These are phyloP conservation scores for Pseudolaguvia tuberculata DNA, from an alignment of 2,113 vertebrate species.

Conservation along the genomic window DNA sequence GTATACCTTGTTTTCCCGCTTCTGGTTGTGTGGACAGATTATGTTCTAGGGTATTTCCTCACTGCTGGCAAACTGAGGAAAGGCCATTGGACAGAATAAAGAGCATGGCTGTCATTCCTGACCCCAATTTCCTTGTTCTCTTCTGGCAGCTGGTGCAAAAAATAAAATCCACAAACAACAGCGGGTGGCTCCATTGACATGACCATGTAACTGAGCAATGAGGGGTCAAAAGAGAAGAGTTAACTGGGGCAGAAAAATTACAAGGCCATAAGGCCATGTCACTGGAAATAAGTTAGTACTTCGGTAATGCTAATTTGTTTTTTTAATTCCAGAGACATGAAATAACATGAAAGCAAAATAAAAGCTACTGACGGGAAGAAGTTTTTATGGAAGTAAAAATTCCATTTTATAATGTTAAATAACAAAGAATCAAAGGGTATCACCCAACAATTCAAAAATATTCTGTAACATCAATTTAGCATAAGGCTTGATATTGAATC, in stretches of 20 bases:
- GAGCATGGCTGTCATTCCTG: slow-evolving; percentile 25
- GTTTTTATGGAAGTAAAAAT: too few species aligned
- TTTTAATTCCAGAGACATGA: slow-evolving; percentile 24
- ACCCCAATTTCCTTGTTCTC: slow-evolving; percentile 26
- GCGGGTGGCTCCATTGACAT: background rate
- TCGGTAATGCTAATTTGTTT: slow-evolving; percentile 22
- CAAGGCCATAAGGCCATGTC: slow-evolving; percentile 33
- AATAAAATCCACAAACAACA: slow-evolving; percentile 25
- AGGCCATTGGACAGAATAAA: slow-evolving; percentile 12
- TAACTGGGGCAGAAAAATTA: slow-evolving; percentile 29
- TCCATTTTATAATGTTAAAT: too few species aligned
- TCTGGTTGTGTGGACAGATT: slow-evolving; percentile 26
- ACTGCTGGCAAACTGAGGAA: slow-evolving; percentile 30
- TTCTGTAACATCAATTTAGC: too few species aligned
- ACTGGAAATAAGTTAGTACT: slow-evolving; percentile 22
- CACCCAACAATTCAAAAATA: too few species aligned
- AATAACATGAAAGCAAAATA: too few species aligned
- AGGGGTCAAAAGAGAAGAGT: slow-evolving; percentile 31
- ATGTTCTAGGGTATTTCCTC: slow-evolving; percentile 36
- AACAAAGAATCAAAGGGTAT: too few species aligned
- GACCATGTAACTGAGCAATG: slow-evolving; percentile 28
- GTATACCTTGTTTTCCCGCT: slow-evolving; percentile 24
- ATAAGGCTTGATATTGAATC: too few species aligned
- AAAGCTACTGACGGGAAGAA: too few species aligned
- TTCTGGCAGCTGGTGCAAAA: slow-evolving; percentile 24